phyloP scores from a whole-genome alignment of 2,113 vertebrate species.

The Theristicus caerulescens region DNA sequence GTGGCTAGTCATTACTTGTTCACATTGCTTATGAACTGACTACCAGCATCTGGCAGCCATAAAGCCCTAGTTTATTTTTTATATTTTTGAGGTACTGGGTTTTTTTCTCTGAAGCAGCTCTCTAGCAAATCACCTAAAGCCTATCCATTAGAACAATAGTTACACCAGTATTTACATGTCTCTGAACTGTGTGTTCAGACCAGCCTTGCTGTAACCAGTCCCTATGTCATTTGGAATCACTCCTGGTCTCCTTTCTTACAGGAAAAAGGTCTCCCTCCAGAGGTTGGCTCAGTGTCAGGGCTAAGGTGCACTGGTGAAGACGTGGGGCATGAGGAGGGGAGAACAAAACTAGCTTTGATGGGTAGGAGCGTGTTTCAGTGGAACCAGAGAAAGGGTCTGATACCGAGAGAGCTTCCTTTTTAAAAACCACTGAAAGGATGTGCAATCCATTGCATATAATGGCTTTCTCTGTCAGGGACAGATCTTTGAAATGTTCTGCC shows the following conservation, averaged over 20 bases:
- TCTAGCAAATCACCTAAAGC: conserved; percentile 61
- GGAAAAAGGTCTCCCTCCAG: conserved; percentile 37
- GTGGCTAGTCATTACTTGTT: conserved; percentile 41
- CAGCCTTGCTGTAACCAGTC: conserved; percentile 21
- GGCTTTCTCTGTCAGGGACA: not conserved
- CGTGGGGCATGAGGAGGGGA: not conserved
- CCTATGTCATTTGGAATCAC: conserved; percentile 44
- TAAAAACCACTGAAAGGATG: not conserved
- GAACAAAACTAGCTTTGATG: not conserved
- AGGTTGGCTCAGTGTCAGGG: conserved; percentile 75
- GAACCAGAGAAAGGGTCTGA: not conserved
- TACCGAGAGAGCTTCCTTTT: not conserved
- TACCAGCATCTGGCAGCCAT: conserved; percentile 42
- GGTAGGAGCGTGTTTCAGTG: not conserved
- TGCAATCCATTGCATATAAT: not conserved
- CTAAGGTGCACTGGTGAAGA: conserved; percentile 69
- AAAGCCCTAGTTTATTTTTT: conserved; percentile 56
- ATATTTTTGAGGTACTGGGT: conserved; percentile 76
- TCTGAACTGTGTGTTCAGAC: not conserved
- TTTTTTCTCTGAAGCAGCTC: conserved; percentile 65
- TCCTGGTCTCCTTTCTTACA: conserved; percentile 4
- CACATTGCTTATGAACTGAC: conserved; percentile 61
- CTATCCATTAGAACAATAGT: conserved; percentile 47
- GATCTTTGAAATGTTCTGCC: not conserved
- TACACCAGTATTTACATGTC: conserved; percentile 29